Evolutionary conservation across 2,888 invertebrate genomes (phyloP).

Genomic region (Hoplodrina ambigua): DNA sequence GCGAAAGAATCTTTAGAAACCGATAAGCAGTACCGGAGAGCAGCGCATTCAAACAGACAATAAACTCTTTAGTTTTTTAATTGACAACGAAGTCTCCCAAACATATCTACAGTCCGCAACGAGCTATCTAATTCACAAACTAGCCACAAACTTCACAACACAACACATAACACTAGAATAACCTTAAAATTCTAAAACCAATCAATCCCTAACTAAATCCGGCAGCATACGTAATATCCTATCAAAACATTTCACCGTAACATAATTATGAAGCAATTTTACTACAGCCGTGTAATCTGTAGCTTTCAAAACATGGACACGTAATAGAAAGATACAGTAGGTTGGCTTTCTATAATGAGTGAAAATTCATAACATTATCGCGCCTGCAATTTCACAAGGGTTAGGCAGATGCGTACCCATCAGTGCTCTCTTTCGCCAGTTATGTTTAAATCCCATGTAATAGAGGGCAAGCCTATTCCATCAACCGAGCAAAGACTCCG

Average conservation of each 20-base stretch:
- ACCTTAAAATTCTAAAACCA: constrained; percentile 31
- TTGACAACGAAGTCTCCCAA: not conserved
- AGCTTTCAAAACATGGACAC: constrained; percentile 47
- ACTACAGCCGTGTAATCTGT: constrained; percentile 53
- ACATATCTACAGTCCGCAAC: not conserved
- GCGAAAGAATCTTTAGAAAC: no score
- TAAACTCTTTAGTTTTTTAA: no score
- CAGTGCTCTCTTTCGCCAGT: no score
- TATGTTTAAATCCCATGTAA: no score
- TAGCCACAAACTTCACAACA: not conserved
- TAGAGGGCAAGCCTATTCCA: no score
- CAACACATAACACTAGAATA: constrained; percentile 4
- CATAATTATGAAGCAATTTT: constrained; percentile 57
- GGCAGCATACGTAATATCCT: constrained; percentile 35
- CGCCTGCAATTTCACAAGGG: no score
- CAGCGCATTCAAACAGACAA: no score
- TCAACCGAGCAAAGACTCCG: no score
- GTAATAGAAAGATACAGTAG: not conserved
- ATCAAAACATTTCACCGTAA: constrained; percentile 47
- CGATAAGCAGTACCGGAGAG: no score
- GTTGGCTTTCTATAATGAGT: not conserved
- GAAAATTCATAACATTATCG: no score
- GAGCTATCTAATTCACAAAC: not conserved
- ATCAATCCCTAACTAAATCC: constrained; percentile 46
- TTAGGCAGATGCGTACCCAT: no score